Evolutionary conservation across 37 sponge, comb jelly and placozoan genomes (phyloP).

Genomic region (Mnemiopsis leidyi): DNA sequence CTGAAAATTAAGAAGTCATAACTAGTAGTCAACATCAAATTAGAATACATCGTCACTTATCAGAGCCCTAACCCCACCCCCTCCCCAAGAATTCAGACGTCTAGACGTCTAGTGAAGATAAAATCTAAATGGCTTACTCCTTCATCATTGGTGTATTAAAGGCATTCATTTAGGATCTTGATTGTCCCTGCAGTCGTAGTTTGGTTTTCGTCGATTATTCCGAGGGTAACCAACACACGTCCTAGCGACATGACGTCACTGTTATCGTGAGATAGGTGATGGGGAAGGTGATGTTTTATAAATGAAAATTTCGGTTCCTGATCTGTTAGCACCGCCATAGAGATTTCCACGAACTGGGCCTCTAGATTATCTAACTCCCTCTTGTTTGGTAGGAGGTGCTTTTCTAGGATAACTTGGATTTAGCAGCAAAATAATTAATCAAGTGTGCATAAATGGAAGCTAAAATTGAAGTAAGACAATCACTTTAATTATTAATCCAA

Average conservation of each 20-base stretch:
- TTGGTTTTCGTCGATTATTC: background rate
- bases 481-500: too few species aligned
- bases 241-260: background rate
- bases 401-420: too few species aligned
- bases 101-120: too few species aligned
- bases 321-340: background rate
- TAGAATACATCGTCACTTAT: too few species aligned
- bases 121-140: background rate
- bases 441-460: too few species aligned
- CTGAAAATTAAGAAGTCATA: background rate
- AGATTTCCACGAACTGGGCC: background rate
- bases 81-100: too few species aligned
- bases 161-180: background rate
- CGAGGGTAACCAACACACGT: background rate
- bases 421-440: too few species aligned
- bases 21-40: too few species aligned
- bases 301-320: background rate
- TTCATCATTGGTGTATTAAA: background rate
- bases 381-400: background rate
- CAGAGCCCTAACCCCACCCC: too few species aligned
- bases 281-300: background rate
- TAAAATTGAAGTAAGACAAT: too few species aligned
- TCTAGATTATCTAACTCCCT: background rate
- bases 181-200: background rate
- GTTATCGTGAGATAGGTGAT: background rate